Base-by-base conservation (phyloP, 2,113 vertebrate species). In the Amblyornis subalaris region DNA sequence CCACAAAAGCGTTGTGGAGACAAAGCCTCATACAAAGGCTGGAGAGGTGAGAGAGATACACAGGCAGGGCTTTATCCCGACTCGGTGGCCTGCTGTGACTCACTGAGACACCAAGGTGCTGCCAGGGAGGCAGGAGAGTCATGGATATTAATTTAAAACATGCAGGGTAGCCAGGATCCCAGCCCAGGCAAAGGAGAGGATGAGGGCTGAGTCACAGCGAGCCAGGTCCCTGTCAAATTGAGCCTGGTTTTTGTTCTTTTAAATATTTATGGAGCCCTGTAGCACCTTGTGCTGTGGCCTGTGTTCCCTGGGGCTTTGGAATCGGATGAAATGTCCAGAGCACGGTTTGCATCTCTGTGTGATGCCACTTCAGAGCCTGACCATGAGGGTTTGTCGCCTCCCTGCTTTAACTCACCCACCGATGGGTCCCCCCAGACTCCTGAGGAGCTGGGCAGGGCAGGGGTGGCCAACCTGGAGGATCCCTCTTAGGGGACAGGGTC, bases 221-320 rank as follows among this genome's bases (percentile, higher is more conserved):
- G 92, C 80, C 83, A 45, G 93, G 69, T 76, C 55, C 82, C 55
- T 0, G 64, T 91, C 94, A 61, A 69, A 92, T 70, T 4, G 1
- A 48, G 44, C 10, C 15, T 24, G 89, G 4, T 9, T 94, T 96
- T 93, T 90, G 75, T 84, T 66, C 75, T 66, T 25, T 33, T 29
- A 23, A 60, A 79, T 92, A 70, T 80, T 90, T 73, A 51, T 38
- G 35, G 93, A 38, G 72, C 2, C 2, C 64, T 36, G 61, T 12
- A 36, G 85, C 15, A 64, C 78, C 78, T 42, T 29, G 62, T 58
- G 82, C 60, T 35, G 3, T 48, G 45, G 71, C 33, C 35, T 45
- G 22, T 2, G 10, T 54, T 84, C 83, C 97, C 94, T 7, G 58
- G 51, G 96, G 96, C 70, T 96, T 90, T 92, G 85, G 80, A 92